Evolutionary conservation across 2,888 invertebrate genomes (phyloP).

Genomic region (Tenthredo mesomela): DNA sequence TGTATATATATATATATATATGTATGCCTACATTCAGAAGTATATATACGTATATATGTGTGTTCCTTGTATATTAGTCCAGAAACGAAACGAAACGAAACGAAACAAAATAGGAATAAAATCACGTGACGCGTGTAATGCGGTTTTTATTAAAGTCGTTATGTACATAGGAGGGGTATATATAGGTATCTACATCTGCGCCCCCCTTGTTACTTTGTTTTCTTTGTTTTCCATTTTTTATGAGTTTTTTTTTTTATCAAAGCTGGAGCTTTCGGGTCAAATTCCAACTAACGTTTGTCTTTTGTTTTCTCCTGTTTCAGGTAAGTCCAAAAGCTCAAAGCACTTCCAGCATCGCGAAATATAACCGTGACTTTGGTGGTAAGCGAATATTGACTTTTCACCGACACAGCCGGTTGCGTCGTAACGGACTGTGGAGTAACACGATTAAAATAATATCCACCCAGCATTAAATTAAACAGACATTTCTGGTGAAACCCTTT

Average conservation of each 20-base stretch:
- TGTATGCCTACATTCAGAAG: not conserved
- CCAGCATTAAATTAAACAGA: not conserved
- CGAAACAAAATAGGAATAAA: slow-evolving; percentile 62
- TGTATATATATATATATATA: not conserved
- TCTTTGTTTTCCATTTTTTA: slow-evolving; percentile 51
- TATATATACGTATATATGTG: not conserved
- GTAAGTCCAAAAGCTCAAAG: slow-evolving; percentile 59
- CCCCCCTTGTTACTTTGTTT: slow-evolving; percentile 38
- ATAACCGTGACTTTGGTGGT: not conserved
- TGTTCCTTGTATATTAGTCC: not conserved
- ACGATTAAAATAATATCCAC: not conserved
- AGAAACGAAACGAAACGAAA: slow-evolving; percentile 37
- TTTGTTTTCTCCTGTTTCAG: slow-evolving; percentile 58
- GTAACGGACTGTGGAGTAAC: not conserved
- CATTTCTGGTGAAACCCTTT: slow-evolving; percentile 3
- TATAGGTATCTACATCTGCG: not conserved
- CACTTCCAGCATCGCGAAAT: not conserved
- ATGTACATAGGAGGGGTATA: slow-evolving; percentile 52
- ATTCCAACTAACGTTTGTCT: slow-evolving; percentile 7
- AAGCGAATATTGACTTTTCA: slow-evolving; percentile 35
- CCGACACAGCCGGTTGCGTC: not conserved
- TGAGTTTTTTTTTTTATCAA: slow-evolving; percentile 40
- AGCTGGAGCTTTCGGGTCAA: slow-evolving; percentile 26
- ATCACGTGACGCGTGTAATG: slow-evolving; percentile 74
- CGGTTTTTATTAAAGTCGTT: slow-evolving; percentile 72